Percentiles rank a stretch among this genome's conserved stretches.
Conservation (phyloP, 2,797 vertebrate genomes). For the Helarctos malayanus region DNA sequence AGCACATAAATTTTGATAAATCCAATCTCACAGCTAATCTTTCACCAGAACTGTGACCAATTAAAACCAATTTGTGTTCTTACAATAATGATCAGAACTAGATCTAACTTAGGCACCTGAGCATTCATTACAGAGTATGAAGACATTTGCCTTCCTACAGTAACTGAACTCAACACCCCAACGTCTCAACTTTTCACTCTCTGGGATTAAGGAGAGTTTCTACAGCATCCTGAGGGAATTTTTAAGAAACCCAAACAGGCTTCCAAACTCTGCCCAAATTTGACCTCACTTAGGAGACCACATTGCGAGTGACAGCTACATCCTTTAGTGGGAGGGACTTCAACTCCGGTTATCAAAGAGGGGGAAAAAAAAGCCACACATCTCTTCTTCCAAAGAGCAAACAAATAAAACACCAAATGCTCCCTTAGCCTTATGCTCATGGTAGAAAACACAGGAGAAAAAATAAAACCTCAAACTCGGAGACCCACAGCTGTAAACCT, state of each 20-base stretch:
- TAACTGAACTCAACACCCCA: background rate
- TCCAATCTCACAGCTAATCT: conserved; percentile 50
- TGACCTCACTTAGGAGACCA: conserved; percentile 23
- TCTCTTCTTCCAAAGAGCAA: conserved; percentile 53
- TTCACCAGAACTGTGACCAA: conserved; percentile 54
- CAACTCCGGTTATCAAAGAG: background rate
- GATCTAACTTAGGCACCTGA: background rate
- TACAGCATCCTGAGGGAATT: background rate
- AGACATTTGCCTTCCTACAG: background rate
- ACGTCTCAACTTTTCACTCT: background rate
- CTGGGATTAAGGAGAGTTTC: background rate
- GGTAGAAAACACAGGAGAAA: conserved; percentile 28
- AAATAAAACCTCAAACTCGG: conserved; percentile 38
- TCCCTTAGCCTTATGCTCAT: background rate
- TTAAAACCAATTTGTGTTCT: conserved; percentile 46
- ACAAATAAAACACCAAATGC: conserved; percentile 33
- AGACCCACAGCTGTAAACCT: conserved; percentile 62
- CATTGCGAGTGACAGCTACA: background rate
- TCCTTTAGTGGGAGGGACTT: background rate
- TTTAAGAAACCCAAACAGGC: background rate
- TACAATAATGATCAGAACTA: background rate
- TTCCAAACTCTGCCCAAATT: background rate
- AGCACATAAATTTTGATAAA: conserved; percentile 57
- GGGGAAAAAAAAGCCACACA: background rate
- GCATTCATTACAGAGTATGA: background rate